phyloP scores from a whole-genome alignment of 2,113 vertebrate genomes.

The Sisor rabdophorus region DNA sequence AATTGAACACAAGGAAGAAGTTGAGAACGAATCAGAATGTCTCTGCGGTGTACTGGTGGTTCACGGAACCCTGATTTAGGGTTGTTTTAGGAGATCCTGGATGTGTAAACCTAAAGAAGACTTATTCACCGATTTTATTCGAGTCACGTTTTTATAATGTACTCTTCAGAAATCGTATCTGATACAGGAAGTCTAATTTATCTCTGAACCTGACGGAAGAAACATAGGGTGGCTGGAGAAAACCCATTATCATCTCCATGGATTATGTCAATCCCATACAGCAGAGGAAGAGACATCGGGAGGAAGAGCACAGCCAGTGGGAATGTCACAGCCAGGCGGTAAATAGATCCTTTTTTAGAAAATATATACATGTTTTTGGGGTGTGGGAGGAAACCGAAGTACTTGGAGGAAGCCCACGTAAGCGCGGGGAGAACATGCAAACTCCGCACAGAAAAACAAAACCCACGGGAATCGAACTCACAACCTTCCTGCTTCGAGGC shows the following conservation, averaged over 20 bases:
- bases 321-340: conserved; percentile 35
- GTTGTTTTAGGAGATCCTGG: not conserved
- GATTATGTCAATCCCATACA: conserved; percentile 43
- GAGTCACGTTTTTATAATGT: not conserved
- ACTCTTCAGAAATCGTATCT: not conserved
- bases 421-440: no score
- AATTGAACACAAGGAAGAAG: conserved; percentile 28
- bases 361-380: not conserved
- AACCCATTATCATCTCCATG: conserved; percentile 31
- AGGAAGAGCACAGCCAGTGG: conserved; percentile 38
- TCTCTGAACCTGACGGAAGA: not conserved
- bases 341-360: conserved; percentile 25
- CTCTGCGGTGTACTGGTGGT: not conserved
- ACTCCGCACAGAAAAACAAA: no score
- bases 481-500: no score
- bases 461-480: no score
- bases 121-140: not conserved
- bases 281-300: conserved; percentile 52
- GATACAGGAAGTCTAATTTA: not conserved
- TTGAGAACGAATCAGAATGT: not conserved
- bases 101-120: no score
- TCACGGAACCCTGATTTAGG: no score
- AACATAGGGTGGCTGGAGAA: not conserved
- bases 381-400: no score
- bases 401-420: no score